These are phyloP conservation scores for Semotilus atromaculatus DNA, from an alignment of 2,797 vertebrate genomes.

Conservation along the genomic window DNA sequence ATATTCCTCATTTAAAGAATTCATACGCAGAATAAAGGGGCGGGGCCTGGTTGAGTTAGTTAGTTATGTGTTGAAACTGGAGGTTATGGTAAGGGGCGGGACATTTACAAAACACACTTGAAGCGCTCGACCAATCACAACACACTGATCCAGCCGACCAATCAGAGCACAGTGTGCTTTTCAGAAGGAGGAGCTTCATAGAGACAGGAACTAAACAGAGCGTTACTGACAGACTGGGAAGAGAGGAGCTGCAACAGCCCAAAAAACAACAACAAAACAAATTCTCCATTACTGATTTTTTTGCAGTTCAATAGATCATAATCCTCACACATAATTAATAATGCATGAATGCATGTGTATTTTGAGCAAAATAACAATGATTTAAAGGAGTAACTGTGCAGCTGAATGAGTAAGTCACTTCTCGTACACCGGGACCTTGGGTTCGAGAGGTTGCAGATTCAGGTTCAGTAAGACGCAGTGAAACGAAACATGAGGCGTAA, in stretches of 20 bases:
- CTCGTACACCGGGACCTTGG: background rate
- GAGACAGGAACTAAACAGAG: background rate
- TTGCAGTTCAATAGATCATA: background rate
- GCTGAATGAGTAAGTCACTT: background rate
- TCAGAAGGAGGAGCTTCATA: background rate
- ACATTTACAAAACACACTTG: background rate
- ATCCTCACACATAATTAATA: background rate
- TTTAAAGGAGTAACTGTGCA: background rate
- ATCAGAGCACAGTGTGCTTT: background rate
- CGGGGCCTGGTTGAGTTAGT: background rate
- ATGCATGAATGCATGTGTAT: background rate
- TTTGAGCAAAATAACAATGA: background rate
- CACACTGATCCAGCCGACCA: background rate
- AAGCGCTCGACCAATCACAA: background rate
- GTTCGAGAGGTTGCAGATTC: constrained; percentile 16
- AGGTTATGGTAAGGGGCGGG: background rate
- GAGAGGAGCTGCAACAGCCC: background rate
- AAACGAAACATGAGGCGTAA: constrained; percentile 65
- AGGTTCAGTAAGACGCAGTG: constrained; percentile 73
- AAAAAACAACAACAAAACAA: no score
- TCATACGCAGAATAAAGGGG: background rate
- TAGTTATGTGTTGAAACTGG: background rate
- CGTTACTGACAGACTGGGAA: background rate
- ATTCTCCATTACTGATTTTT: background rate
- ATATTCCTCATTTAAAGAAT: background rate